phyloP scores from a whole-genome alignment of 2,888 invertebrate genomes.

The Lycia hirtaria region DNA sequence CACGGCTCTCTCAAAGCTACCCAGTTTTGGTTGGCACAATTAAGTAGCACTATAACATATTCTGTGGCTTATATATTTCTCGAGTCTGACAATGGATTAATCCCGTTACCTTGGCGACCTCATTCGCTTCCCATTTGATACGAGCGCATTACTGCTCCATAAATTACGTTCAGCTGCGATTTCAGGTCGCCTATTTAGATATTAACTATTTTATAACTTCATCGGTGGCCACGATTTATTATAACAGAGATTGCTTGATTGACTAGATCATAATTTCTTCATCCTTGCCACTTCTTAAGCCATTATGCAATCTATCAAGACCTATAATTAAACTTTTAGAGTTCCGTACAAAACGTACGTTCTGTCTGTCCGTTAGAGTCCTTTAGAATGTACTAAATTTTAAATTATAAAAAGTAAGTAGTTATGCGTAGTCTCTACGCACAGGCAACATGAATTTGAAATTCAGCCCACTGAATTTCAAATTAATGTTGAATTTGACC shows the following conservation, averaged over 20 bases:
- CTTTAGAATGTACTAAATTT: no score
- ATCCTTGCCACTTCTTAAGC: conserved; percentile 9
- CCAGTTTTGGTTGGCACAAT: neutral
- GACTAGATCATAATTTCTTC: conserved; percentile 13
- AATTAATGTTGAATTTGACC: no score
- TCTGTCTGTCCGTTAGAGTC: no score
- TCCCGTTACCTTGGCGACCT: conserved; percentile 49
- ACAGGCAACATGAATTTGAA: no score
- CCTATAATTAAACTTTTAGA: conserved; percentile 9
- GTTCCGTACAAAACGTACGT: no score
- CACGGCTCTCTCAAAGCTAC: no score
- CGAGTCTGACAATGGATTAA: conserved; percentile 35
- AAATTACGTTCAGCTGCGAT: conserved; percentile 17
- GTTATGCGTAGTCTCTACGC: no score
- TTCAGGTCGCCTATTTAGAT: conserved; percentile 48
- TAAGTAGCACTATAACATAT: neutral
- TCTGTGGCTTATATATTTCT: conserved; percentile 24
- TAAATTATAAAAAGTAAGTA: no score
- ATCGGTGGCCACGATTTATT: conserved; percentile 19
- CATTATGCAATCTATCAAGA: conserved; percentile 17
- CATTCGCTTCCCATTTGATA: conserved; percentile 45
- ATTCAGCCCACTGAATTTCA: no score
- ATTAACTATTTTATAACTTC: conserved; percentile 24
- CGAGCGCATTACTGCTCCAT: conserved; percentile 23
- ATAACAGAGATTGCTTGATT: conserved; percentile 9